Base-by-base conservation (phyloP, 53 echinoderm and acorn worm genomes). In the Zoroaster sp. region DNA sequence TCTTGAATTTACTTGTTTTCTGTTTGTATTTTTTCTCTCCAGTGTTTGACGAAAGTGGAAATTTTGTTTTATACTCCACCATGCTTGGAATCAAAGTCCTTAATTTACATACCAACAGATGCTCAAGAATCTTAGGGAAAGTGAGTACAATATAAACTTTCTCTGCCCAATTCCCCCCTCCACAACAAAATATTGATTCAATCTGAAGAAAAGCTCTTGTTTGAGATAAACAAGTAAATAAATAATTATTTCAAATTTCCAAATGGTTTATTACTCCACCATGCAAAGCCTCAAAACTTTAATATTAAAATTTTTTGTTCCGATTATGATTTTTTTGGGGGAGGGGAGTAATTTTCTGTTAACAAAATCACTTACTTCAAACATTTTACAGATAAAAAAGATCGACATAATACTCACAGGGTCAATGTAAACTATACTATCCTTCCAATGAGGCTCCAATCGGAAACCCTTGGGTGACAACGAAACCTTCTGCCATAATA, bases 21-120 rank as follows among this genome's bases (percentile, higher is more conserved):
- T 3, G 34, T 13, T 34, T 15, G n/a, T 44, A 7, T 33, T 1
- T 51, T 87, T 87, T 17, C 28, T 12, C 40, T 69, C 9, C 93
- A 98, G 98, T 98, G n/a, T 98, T 94, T 90, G 98, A 98, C 83
- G 93, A 96, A 68, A 96, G 91, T 67, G 98, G 98, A 66, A 73
- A 96, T 78, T 98, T 98, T 83, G 82, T 98, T 8, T 40, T 96
- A 81, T 98, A 98, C 83, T 91, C 95, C 5, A 98, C 98, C 12
- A 98, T 98, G 98, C 88, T 98, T 18, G 98, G 98, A 3, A 96
- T 98, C 71, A 98, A 98, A 67, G 75, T 94, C 11, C 92, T 98
- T 17, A 98, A 98, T 83, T 88, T 98, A 2, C 89, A 98, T 74
- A 98, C 94, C 21, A 98, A 98, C 87, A 98, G 87, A 70, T 95